phyloP scores from a whole-genome alignment of 2,888 invertebrate genomes.

The Cabera pusaria region DNA sequence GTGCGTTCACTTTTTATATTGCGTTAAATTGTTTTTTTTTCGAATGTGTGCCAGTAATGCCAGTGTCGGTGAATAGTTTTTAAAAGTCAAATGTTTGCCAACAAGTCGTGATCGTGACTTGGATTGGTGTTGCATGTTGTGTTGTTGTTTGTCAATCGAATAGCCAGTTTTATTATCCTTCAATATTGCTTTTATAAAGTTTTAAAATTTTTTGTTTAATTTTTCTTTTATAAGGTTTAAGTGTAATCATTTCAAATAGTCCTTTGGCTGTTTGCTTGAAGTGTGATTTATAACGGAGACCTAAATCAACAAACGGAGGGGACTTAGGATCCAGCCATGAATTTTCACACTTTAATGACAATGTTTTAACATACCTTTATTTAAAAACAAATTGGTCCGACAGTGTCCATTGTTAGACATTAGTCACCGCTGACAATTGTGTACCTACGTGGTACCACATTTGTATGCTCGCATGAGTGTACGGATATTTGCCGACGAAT shows the following conservation, averaged over 20 bases:
- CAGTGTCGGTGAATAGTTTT: constrained; percentile 14
- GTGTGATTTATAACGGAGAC: too few relatives aligned
- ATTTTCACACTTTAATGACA: too few relatives aligned
- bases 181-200: too few relatives aligned
- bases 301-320: too few relatives aligned
- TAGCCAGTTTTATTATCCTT: too few relatives aligned
- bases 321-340: too few relatives aligned
- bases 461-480: constrained; percentile 21
- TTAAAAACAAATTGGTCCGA: constrained; percentile 14
- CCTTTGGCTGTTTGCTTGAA: too few relatives aligned
- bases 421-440: constrained; percentile 25
- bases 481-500: constrained; percentile 24
- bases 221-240: too few relatives aligned
- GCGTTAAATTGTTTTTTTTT: constrained; percentile 31
- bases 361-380: too few relatives aligned
- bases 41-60: constrained; percentile 14
- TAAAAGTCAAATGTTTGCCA: constrained; percentile 23
- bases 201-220: too few relatives aligned
- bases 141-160: constrained; percentile 24
- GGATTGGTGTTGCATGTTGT: constrained; percentile 27
- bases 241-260: too few relatives aligned
- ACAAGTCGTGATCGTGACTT: constrained; percentile 28
- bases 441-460: constrained; percentile 20
- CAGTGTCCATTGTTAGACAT: constrained; percentile 24
- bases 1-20: constrained; percentile 26